Evolutionary conservation across 2,113 vertebrate genomes (phyloP).

Genomic region (Bos indicus): DNA sequence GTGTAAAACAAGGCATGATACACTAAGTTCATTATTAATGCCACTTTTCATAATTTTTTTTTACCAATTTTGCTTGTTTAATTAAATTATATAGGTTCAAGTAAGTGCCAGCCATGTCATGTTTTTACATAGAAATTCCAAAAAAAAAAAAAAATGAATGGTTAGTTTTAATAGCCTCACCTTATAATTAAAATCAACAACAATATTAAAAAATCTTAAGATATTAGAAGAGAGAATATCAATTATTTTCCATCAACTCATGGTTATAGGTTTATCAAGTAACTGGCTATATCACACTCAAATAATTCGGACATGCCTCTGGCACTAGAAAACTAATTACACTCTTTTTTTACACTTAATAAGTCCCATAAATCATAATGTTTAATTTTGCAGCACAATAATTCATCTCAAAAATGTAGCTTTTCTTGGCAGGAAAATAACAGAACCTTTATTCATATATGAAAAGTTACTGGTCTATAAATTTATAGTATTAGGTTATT

Average conservation of each 20-base stretch:
- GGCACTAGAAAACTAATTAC: conserved; percentile 48
- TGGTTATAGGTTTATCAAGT: not conserved
- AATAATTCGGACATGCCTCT: conserved; percentile 31
- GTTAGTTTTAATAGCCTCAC: not conserved
- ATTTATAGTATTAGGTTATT: not conserved
- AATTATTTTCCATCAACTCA: not conserved
- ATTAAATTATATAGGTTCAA: not conserved
- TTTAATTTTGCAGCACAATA: conserved; percentile 52
- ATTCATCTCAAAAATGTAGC: conserved; percentile 6
- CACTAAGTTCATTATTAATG: not conserved
- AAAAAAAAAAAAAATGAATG: not conserved
- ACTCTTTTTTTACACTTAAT: conserved; percentile 50
- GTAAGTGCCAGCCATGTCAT: not conserved
- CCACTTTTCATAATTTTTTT: not conserved
- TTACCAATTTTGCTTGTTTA: not conserved
- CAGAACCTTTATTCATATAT: conserved; percentile 23
- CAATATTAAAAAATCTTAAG: not conserved
- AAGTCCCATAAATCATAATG: conserved; percentile 52
- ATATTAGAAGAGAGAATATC: not conserved
- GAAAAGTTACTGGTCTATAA: not conserved
- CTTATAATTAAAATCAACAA: not conserved
- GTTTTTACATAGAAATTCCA: not conserved
- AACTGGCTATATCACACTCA: not conserved
- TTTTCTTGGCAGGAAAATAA: conserved; percentile 1
- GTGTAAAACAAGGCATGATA: not conserved